These are phyloP conservation scores for Cygnus olor DNA, from an alignment of 2,797 vertebrate species.

Conservation along the genomic window DNA sequence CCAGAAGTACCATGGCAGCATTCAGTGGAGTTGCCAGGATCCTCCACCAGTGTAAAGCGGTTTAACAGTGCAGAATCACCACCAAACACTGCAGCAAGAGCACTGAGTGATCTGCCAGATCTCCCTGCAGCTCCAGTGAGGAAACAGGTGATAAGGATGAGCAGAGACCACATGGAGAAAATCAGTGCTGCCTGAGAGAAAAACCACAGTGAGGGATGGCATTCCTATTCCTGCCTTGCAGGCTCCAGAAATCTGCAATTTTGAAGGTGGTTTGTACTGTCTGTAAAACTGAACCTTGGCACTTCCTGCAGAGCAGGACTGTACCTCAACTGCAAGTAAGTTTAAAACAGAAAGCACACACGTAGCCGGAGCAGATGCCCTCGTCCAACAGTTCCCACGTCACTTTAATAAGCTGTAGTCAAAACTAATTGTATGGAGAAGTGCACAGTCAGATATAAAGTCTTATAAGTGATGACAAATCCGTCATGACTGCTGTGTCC, in stretches of 20 bases:
- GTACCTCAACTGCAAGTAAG: not conserved
- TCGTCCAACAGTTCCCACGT: not conserved
- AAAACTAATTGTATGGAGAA: constrained; percentile 48
- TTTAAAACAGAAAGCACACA: constrained; percentile 4
- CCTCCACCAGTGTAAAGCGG: not conserved
- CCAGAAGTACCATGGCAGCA: not conserved
- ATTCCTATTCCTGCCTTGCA: not conserved
- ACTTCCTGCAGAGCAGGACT: not conserved
- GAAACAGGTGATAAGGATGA: not conserved
- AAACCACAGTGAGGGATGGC: not conserved
- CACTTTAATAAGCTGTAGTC: constrained; percentile 36
- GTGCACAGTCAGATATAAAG: constrained; percentile 31
- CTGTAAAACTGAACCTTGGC: not conserved
- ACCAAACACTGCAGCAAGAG: not conserved
- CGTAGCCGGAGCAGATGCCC: not conserved
- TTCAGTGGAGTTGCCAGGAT: not conserved
- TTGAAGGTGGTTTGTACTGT: not conserved
- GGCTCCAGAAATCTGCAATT: not conserved
- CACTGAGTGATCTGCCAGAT: not conserved
- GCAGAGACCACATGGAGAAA: not conserved
- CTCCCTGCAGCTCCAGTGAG: not conserved
- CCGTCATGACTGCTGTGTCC: not conserved
- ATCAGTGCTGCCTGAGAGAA: not conserved
- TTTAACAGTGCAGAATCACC: not conserved
- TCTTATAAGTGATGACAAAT: constrained; percentile 48